These are phyloP conservation scores for Austrolebias charrua DNA, from an alignment of 2,797 vertebrate species.

Conservation along the genomic window DNA sequence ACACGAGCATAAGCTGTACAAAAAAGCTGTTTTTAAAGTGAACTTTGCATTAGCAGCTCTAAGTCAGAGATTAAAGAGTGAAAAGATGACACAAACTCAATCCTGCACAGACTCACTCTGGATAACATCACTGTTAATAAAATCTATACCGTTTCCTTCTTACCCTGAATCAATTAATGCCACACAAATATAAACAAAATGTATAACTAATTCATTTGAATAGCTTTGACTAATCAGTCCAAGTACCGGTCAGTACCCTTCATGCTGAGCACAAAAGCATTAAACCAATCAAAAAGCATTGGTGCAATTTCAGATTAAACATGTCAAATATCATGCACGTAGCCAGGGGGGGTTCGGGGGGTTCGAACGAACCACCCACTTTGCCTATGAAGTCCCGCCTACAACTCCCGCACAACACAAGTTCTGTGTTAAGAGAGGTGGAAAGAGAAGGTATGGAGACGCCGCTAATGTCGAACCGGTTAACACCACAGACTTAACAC, in stretches of 20 bases:
- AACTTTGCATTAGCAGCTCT: slow-evolving; percentile 27
- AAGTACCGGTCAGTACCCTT: slow-evolving; percentile 14
- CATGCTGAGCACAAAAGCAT: slow-evolving; percentile 9
- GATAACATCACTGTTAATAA: slow-evolving; percentile 28
- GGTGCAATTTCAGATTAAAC: not conserved
- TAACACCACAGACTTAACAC: too few species aligned
- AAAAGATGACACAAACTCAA: slow-evolving; percentile 43
- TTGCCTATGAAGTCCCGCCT: too few species aligned
- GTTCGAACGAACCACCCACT: too few species aligned
- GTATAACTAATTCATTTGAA: slow-evolving; percentile 24
- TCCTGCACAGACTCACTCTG: not conserved
- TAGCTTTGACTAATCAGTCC: slow-evolving; percentile 29
- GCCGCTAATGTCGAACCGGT: too few species aligned
- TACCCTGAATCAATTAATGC: slow-evolving; percentile 29
- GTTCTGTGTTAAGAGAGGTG: too few species aligned
- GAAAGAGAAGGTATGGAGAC: too few species aligned
- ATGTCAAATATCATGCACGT: slow-evolving; percentile 8
- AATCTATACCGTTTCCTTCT: slow-evolving; percentile 19
- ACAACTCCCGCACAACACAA: too few species aligned
- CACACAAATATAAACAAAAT: slow-evolving; percentile 32
- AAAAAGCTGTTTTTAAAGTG: slow-evolving; percentile 36
- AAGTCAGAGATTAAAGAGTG: slow-evolving; percentile 30
- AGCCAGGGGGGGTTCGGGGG: too few species aligned
- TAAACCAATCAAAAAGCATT: slow-evolving; percentile 13
- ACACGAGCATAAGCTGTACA: slow-evolving; percentile 36